Percentiles rank a stretch among this genome's conserved stretches.
Evolutionary conservation across 2,113 vertebrate species (phyloP).

Genomic region (Scomber colias): DNA sequence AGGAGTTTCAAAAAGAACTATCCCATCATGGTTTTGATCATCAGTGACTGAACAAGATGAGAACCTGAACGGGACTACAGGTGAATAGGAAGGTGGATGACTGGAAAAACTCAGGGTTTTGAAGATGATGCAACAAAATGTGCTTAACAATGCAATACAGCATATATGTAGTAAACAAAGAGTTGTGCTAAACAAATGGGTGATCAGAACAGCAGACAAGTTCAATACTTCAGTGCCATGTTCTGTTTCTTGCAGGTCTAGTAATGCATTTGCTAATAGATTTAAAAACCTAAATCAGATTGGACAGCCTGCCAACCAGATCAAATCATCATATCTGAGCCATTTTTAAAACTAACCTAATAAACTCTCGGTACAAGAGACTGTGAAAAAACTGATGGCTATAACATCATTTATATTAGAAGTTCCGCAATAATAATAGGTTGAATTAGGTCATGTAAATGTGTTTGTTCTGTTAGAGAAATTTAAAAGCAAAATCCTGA

Average conservation of each 20-base stretch:
- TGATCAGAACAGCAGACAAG: not conserved
- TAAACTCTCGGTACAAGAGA: slow-evolving; percentile 1
- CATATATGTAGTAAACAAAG: not conserved
- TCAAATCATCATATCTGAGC: slow-evolving; percentile 24
- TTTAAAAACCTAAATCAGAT: slow-evolving; percentile 51
- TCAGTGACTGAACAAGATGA: not conserved
- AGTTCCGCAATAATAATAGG: not conserved
- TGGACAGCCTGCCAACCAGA: not conserved
- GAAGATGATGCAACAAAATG: not conserved
- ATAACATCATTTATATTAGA: not conserved
- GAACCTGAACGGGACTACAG: not conserved
- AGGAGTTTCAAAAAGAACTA: too few relatives aligned
- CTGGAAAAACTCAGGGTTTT: not conserved
- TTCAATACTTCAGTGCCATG: not conserved
- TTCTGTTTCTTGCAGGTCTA: not conserved
- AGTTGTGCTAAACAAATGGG: too few relatives aligned
- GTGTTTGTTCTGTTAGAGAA: too few relatives aligned
- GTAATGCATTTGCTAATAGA: slow-evolving; percentile 23
- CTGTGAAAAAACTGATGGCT: not conserved
- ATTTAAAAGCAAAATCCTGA: too few relatives aligned
- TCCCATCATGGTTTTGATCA: not conserved
- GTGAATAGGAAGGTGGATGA: not conserved
- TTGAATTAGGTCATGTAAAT: too few relatives aligned
- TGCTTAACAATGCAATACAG: not conserved
- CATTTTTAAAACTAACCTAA: slow-evolving; percentile 24